phyloP scores from a whole-genome alignment of 2,113 vertebrate genomes.

The Synchiropus splendidus region DNA sequence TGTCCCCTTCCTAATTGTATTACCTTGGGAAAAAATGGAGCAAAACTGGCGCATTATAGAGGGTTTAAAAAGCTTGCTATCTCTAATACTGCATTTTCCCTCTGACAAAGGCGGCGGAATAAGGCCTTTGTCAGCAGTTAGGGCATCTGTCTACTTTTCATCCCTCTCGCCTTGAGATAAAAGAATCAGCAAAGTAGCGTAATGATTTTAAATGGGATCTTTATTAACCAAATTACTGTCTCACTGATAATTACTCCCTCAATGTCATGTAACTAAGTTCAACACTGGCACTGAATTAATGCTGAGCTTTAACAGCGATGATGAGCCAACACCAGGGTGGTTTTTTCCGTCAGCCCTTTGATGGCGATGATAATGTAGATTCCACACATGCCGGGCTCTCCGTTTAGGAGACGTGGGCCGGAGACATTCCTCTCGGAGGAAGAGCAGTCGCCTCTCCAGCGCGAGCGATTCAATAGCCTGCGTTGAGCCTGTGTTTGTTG shows the following conservation, averaged over 20 bases:
- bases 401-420: too few relatives aligned
- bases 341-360: conserved; percentile 27
- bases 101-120: conserved; percentile 42
- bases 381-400: too few relatives aligned
- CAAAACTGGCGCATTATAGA: conserved; percentile 32
- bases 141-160: conserved; percentile 39
- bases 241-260: conserved; percentile 50
- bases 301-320: conserved; percentile 28
- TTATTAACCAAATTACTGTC: conserved; percentile 58
- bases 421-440: too few relatives aligned
- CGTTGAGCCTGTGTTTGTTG: background rate
- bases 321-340: conserved; percentile 23
- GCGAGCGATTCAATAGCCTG: too few relatives aligned
- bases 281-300: conserved; percentile 41
- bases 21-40: conserved; percentile 29
- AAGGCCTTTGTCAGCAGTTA: conserved; percentile 62
- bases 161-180: conserved; percentile 51
- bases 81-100: conserved; percentile 38
- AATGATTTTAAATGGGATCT: conserved; percentile 57
- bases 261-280: conserved; percentile 53
- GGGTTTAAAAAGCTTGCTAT: conserved; percentile 29
- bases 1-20: conserved; percentile 38
- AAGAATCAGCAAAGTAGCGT: conserved; percentile 56
- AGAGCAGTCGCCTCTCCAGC: too few relatives aligned
- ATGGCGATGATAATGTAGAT: conserved; percentile 24